Conservation (phyloP, 92 coral and sea anemone genomes). For the Anthopleura xanthogrammica region DNA sequence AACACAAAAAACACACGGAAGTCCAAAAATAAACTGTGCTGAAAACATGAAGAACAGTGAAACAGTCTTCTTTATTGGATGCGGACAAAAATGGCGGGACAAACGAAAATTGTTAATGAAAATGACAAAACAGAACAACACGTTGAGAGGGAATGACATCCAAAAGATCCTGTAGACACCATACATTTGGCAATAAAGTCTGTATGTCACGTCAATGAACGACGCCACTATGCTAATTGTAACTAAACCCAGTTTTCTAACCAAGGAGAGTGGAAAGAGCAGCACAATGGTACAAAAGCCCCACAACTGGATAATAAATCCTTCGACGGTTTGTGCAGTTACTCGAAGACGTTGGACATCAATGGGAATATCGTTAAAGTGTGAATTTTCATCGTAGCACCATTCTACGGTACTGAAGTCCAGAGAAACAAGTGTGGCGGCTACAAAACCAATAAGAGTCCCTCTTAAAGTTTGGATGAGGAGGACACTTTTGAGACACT, state of each 20-base stretch:
- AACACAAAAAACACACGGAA: conserved; percentile 46
- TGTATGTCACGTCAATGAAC: conserved; percentile 52
- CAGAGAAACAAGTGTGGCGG: conserved; percentile 31
- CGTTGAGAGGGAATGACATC: conserved; percentile 67
- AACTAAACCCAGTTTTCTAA: conserved; percentile 51
- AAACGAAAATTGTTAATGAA: conserved; percentile 46
- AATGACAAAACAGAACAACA: conserved; percentile 32
- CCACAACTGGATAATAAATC: conserved; percentile 56
- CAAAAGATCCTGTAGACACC: conserved; percentile 55
- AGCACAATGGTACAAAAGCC: conserved; percentile 43
- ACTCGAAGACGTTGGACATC: conserved; percentile 64
- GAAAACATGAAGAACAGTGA: conserved; percentile 41
- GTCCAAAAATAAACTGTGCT: conserved; percentile 54
- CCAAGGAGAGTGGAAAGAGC: conserved; percentile 42
- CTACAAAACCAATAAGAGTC: conserved; percentile 35
- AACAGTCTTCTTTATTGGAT: conserved; percentile 12
- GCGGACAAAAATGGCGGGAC: conserved; percentile 30
- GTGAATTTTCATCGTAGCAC: conserved; percentile 42
- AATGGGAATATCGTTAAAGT: conserved; percentile 49
- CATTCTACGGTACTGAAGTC: conserved; percentile 62
- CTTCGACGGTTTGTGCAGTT: conserved; percentile 48
- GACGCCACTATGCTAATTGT: conserved; percentile 63
- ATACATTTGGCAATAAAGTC: conserved; percentile 49
- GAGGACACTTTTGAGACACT: conserved; percentile 32
- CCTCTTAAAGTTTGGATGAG: conserved; percentile 50